Percentiles rank a stretch among this genome's conserved stretches.
Evolutionary conservation across 2,888 invertebrate species (phyloP).

Genomic region (Byasa hedistus): DNA sequence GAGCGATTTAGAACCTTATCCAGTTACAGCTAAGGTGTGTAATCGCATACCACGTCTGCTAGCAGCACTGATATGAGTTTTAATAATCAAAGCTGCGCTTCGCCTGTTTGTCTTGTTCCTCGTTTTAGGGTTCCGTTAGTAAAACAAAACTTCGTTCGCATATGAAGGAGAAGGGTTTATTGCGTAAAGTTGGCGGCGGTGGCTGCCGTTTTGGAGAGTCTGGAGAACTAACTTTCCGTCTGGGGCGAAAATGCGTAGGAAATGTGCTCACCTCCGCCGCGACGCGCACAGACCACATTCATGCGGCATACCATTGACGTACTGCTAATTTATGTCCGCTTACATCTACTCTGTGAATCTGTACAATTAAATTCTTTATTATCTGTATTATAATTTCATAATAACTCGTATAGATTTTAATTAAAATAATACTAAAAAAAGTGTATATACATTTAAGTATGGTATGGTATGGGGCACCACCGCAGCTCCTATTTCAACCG

Average conservation of each 20-base stretch:
- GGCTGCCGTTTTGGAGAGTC: slow-evolving; percentile 38
- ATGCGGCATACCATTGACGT: neutral
- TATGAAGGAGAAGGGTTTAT: slow-evolving; percentile 42
- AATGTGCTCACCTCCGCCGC: slow-evolving; percentile 1
- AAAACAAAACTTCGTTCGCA: slow-evolving; percentile 31
- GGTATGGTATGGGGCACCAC: too few species aligned
- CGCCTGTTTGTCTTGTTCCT: slow-evolving; percentile 30
- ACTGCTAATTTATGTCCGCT: neutral
- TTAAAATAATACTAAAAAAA: too few species aligned
- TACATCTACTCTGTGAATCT: neutral
- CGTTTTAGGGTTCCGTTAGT: slow-evolving; percentile 33
- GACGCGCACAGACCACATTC: slow-evolving; percentile 1
- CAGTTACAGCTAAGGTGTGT: slow-evolving; percentile 2
- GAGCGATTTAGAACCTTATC: slow-evolving; percentile 2
- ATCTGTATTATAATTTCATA: too few species aligned
- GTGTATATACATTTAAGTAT: too few species aligned
- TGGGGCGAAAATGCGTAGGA: slow-evolving; percentile 31
- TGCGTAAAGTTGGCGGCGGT: slow-evolving; percentile 40
- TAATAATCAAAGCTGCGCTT: slow-evolving; percentile 28
- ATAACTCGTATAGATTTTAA: too few species aligned
- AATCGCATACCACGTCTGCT: slow-evolving; percentile 13
- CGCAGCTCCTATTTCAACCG: too few species aligned
- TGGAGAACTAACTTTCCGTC: slow-evolving; percentile 35
- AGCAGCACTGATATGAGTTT: slow-evolving; percentile 24
- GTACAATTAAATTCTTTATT: too few species aligned